Base-by-base conservation (phyloP, 2,888 invertebrate species). In the Pterostichus niger region DNA sequence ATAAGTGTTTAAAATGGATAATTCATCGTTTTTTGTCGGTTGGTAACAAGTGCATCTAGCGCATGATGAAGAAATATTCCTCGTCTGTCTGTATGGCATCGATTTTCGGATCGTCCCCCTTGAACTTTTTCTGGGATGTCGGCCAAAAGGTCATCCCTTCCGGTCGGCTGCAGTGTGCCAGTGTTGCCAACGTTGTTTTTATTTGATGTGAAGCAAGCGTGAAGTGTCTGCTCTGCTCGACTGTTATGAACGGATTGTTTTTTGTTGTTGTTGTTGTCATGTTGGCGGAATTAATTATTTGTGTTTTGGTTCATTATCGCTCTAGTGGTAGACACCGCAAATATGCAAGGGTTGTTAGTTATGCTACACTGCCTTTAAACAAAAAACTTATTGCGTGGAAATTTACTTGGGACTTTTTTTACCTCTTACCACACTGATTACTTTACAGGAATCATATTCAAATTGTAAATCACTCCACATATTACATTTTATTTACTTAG, bases 111-210 rank as follows among this genome's bases (percentile, higher is more conserved):
- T 54, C 52, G 13, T 54, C 54, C 31, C 9, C 52, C 33, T 52
- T 31, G n/a, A 54, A 31, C 54, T 76, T 52, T 54, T 54, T 33
- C 54, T 44, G 10, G 71, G 49, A 46, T 40, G 44, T 71, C 71
- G 71, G 71, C 40, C 54, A 76, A 76, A 76, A 76, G 76, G 76
- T 76, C 76, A 76, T 76, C 54, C 33, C 33, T 54, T 52, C 52
- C 76, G 76, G 54, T 24, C 24, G 59, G 59, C 24, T 6, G 17
- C 59, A 59, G 11, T 31, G 59, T 11, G 31, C 10, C 31, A 59
- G 64, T 64, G 40, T 64, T 64, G 64, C 64, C 64, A 35, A 31
- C 24, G 64, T 40, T 64, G 31, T 64, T 64, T 35, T 64, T 52
- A 13, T 52, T 52, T 52, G 52, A 52, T 13, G 52, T 52, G 52